A percentile compares a stretch with the other conserved stretches of the same genome.
phyloP scores from a whole-genome alignment of 1,140 invertebrate genomes.

The Musca vetustissima region DNA sequence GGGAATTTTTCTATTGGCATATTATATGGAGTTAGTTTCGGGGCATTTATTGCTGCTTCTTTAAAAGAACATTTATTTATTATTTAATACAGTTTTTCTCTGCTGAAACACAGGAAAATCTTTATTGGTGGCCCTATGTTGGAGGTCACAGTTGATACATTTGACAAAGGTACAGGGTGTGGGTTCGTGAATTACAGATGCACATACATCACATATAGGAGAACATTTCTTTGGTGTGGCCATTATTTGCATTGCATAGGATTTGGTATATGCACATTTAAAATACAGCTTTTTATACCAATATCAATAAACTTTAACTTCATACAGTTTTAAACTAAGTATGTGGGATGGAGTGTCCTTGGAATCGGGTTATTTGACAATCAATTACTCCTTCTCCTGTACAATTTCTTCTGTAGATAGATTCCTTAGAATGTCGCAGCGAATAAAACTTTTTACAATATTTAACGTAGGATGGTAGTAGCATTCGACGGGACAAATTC shows the following conservation, averaged over 20 bases:
- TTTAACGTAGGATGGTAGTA: too few species aligned
- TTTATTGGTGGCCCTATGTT: background rate
- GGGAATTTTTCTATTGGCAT: background rate
- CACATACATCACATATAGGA: too few species aligned
- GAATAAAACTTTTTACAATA: too few species aligned
- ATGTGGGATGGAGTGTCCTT: background rate
- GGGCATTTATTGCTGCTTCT: too few species aligned
- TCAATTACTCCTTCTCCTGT: background rate
- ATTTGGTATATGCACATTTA: background rate
- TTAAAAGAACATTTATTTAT: background rate
- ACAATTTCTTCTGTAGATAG: background rate
- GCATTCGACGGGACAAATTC: background rate
- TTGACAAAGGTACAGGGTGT: background rate
- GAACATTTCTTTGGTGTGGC: background rate
- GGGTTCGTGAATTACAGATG: background rate
- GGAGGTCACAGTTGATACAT: background rate
- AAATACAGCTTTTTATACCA: background rate
- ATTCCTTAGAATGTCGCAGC: background rate
- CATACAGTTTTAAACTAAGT: background rate
- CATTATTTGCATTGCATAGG: constrained; percentile 1
- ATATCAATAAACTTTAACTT: background rate
- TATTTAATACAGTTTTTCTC: background rate
- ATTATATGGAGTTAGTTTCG: background rate
- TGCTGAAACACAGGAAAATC: background rate
- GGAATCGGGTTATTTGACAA: background rate